These are phyloP conservation scores for Cerceris ruficornis DNA, from an alignment of 2,888 invertebrate genomes.

Conservation along the genomic window DNA sequence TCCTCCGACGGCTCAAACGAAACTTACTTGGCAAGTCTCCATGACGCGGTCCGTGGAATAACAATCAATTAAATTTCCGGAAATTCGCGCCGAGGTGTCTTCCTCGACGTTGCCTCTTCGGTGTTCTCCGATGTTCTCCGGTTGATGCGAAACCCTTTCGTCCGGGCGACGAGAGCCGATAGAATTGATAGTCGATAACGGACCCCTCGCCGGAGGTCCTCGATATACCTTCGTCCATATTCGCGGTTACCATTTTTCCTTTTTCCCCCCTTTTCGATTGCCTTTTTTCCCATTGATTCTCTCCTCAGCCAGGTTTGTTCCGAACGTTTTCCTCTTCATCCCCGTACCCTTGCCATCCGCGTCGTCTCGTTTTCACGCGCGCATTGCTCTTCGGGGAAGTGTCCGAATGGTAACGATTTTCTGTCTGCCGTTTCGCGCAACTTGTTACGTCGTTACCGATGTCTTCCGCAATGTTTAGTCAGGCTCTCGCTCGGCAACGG, in stretches of 20 bases:
- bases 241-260: not conserved
- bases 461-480: constrained; percentile 50
- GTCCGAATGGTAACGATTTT: constrained; percentile 47
- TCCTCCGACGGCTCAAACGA: constrained; percentile 53
- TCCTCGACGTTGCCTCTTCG: constrained; percentile 15
- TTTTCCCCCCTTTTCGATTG: not conserved
- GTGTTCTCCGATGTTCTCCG: not conserved
- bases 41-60: constrained; percentile 55
- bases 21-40: constrained; percentile 66
- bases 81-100: constrained; percentile 41
- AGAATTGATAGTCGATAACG: not conserved
- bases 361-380: not conserved
- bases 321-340: not conserved
- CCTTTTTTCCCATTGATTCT: not conserved
- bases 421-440: constrained; percentile 24
- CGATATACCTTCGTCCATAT: not conserved
- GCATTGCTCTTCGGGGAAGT: constrained; percentile 7
- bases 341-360: not conserved
- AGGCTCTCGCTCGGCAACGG: constrained; percentile 16
- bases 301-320: not conserved
- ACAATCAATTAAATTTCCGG: constrained; percentile 66
- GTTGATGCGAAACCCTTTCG: not conserved
- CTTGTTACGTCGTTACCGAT: constrained; percentile 47
- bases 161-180: not conserved
- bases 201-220: not conserved